Percentiles rank a stretch among this genome's conserved stretches.
Conservation (phyloP, 2,888 invertebrate species). For the Eucera pruinosa region DNA sequence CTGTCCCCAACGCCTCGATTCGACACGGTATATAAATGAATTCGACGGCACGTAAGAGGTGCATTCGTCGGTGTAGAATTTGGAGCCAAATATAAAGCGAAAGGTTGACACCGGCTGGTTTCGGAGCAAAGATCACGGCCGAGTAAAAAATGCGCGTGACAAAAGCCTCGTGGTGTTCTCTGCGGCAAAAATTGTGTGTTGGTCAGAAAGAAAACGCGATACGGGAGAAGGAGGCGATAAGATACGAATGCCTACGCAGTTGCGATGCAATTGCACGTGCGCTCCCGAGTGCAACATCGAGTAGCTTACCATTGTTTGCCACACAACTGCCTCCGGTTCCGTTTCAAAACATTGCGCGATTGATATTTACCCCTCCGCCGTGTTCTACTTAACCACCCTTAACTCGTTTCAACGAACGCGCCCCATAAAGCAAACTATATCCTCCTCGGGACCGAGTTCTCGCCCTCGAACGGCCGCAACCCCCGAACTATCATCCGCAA, state of each 20-base stretch:
- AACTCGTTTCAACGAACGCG: not conserved
- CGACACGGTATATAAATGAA: no score
- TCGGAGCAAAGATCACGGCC: not conserved
- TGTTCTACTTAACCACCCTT: not conserved
- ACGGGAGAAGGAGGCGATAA: conserved; percentile 40
- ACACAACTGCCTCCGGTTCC: not conserved
- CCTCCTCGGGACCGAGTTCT: no score
- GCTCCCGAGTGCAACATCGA: not conserved
- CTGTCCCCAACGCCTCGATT: no score
- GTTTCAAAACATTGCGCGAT: conserved; percentile 1
- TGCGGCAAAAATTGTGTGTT: conserved; percentile 15
- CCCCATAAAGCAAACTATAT: not conserved
- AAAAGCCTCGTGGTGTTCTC: not conserved
- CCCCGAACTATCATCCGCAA: no score
- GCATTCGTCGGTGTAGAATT: not conserved
- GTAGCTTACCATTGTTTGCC: not conserved
- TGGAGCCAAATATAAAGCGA: not conserved
- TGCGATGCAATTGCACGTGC: conserved; percentile 19
- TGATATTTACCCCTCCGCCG: not conserved
- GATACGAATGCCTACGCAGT: conserved; percentile 55
- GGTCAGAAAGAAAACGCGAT: conserved; percentile 27
- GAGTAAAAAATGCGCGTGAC: no score
- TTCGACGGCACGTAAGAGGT: not conserved
- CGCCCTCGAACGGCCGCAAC: no score
- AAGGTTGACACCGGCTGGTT: not conserved